These are phyloP conservation scores for Neomorphus geoffroyi DNA, from an alignment of 2,797 vertebrate species.

Conservation along the genomic window DNA sequence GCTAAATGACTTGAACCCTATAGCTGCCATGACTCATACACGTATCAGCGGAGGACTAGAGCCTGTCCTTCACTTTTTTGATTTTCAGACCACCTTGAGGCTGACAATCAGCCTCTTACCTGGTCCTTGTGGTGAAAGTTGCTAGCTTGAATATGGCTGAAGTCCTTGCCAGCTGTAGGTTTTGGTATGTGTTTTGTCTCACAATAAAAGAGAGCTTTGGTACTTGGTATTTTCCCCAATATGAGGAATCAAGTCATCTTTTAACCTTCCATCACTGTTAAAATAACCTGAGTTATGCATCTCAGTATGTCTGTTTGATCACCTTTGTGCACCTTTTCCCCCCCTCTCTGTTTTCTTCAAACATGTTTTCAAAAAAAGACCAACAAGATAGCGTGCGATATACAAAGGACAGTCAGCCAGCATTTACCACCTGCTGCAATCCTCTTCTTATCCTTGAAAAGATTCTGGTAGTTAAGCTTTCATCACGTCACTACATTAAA, in stretches of 20 bases:
- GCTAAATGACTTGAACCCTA: background rate
- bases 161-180: background rate
- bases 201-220: background rate
- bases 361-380: background rate
- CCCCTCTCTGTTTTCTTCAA: background rate
- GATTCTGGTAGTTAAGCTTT: background rate
- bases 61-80: background rate
- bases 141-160: background rate
- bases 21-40: background rate
- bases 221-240: background rate
- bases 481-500: background rate
- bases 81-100: background rate
- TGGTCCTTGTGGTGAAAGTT: rapidly evolving
- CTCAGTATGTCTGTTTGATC: background rate
- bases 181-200: background rate
- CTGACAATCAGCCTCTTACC: background rate
- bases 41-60: background rate
- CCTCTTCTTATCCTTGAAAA: background rate
- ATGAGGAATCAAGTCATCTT: background rate
- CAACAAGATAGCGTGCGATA: background rate
- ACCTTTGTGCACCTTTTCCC: background rate
- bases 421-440: background rate
- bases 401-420: background rate
- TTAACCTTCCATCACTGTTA: background rate
- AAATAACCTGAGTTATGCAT: background rate